Evolutionary conservation across 2,888 invertebrate species (phyloP), one percentile per base, ranked within the genome.

Genomic region (Slavum lentiscoides): DNA sequence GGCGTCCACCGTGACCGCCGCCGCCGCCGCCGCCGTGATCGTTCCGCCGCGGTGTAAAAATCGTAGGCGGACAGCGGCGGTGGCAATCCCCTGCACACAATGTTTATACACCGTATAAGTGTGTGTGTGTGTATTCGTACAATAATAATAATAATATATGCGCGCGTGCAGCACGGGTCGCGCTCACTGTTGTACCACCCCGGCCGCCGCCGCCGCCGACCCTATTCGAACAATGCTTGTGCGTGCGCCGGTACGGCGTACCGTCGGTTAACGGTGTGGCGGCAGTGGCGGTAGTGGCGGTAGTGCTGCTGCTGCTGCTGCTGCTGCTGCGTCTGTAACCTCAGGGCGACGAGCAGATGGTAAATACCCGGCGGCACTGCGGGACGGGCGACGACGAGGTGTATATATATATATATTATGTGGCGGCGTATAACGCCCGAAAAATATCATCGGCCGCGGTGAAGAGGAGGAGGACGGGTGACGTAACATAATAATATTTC

Each of bases 401-500:
- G 21, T 8, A 1, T 72, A 8, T 59, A 49, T 72, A 39, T 72
- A 15, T 59, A 49, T 72, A 39, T 72, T 15, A 39, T 23, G 49
- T 8, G 62, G 53, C 59, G 73, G 62, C n/a, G 62, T 13, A 49
- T 49, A 49, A 30, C 30, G 30, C 13, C 13, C 39, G 21, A 30
- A 21, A 43, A 62, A 43, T 73, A 61, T 21, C 43, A 43, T 15
- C 21, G 69, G 69, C 9, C 43, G 15, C n/a, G 68, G 67, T 21
- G 61, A n/a, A 58, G 21, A 5, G 9, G 58, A 21, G 67, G 0
- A 21, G n/a, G 11, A 43, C 2, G 58, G 43, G 19, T 59, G 59
- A 61, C 62, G 53, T 77, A 62, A 77, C 69, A 58, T 72, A 80
- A 80, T 72, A 80, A 80, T 80, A 80, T 80, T 80, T 80, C 80